Conservation (phyloP, 2,113 vertebrate genomes). For the Alosa alosa region DNA sequence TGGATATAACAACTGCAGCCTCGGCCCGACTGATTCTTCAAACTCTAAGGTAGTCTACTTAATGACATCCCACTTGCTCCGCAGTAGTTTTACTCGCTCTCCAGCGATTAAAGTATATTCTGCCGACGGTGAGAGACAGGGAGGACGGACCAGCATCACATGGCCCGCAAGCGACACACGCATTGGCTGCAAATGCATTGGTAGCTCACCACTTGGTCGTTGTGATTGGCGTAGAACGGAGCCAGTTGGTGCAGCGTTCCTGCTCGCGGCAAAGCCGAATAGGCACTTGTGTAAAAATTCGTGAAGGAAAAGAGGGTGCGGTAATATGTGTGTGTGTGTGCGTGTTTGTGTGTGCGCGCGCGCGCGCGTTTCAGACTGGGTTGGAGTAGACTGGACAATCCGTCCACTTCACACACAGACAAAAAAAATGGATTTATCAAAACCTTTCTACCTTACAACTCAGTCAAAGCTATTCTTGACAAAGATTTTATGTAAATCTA, state of each 20-base stretch:
- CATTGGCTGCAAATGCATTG: slow-evolving; percentile 65
- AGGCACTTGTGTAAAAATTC: slow-evolving; percentile 52
- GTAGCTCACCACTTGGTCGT: slow-evolving; percentile 52
- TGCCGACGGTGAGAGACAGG: slow-evolving; percentile 43
- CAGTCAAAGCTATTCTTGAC: no score
- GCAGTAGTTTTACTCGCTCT: slow-evolving; percentile 29
- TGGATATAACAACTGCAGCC: neutral
- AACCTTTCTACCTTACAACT: no score
- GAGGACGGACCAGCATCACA: slow-evolving; percentile 59
- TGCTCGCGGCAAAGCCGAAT: slow-evolving; percentile 30
- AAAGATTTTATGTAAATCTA: no score
- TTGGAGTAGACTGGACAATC: no score
- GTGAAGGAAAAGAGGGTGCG: slow-evolving; percentile 58
- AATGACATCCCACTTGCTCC: slow-evolving; percentile 13
- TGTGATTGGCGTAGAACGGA: slow-evolving; percentile 57
- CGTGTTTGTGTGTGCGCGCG: neutral
- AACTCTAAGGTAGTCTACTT: neutral
- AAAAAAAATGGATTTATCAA: no score
- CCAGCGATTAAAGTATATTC: slow-evolving; percentile 21
- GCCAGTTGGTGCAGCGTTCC: slow-evolving; percentile 9
- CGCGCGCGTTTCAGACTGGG: no score
- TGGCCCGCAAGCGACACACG: slow-evolving; percentile 50
- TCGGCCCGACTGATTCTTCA: neutral
- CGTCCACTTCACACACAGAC: no score
- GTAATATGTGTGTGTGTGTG: slow-evolving; percentile 23